These are phyloP conservation scores for Globodera ellingtonae DNA, from an alignment of 1,140 invertebrate species.

Conservation along the genomic window DNA sequence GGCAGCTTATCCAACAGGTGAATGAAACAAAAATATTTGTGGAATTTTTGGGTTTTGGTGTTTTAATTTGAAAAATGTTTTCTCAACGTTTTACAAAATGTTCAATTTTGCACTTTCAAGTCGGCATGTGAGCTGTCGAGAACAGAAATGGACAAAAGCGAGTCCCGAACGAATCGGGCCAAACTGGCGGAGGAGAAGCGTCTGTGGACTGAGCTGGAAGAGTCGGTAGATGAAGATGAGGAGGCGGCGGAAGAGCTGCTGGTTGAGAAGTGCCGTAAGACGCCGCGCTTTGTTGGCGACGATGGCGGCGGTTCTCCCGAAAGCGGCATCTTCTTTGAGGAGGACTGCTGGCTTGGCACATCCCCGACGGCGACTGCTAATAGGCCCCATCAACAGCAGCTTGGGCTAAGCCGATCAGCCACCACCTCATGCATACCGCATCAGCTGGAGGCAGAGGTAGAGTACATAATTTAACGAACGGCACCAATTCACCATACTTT, in stretches of 20 bases:
- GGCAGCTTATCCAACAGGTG: slow-evolving; percentile 57
- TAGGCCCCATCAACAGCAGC: not conserved
- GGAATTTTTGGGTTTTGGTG: no score
- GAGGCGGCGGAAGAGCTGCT: not conserved
- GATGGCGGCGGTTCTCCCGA: slow-evolving; percentile 17
- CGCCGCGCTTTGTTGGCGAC: slow-evolving; percentile 2
- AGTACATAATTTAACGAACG: not conserved
- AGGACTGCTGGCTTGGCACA: not conserved
- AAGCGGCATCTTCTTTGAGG: slow-evolving; percentile 29
- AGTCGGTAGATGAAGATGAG: slow-evolving; percentile 17
- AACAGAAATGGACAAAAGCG: slow-evolving; percentile 36
- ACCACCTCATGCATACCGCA: slow-evolving; percentile 9
- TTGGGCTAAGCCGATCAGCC: slow-evolving; percentile 7
- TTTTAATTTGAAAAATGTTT: no score
- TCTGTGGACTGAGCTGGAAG: slow-evolving; percentile 51
- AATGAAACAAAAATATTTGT: not conserved
- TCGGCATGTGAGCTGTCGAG: slow-evolving; percentile 59
- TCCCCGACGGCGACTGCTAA: no score
- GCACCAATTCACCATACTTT: not conserved
- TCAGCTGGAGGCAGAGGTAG: slow-evolving; percentile 5
- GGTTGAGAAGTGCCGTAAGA: not conserved
- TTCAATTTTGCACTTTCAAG: slow-evolving; percentile 28
- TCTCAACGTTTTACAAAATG: not conserved
- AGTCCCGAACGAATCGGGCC: slow-evolving; percentile 34
- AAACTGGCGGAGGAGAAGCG: slow-evolving; percentile 55